Base-by-base conservation (phyloP, 1,140 invertebrate species). In the Diprion similis region DNA sequence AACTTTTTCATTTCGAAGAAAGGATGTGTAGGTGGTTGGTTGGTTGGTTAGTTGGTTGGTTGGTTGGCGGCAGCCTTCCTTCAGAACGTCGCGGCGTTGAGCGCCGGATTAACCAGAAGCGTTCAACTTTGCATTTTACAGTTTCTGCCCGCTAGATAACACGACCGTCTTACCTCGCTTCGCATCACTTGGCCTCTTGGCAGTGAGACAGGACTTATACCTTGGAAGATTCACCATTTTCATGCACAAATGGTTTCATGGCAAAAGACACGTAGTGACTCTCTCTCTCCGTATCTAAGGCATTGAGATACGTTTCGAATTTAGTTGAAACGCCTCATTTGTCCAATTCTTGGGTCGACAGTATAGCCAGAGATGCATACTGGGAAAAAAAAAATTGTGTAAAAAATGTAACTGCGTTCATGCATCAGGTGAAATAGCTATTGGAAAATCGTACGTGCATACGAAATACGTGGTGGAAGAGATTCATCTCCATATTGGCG, bases 81-180 rank as follows among this genome's bases (percentile, higher is more conserved):
- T 59, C 51, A 8, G 2, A 59, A 59, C 51, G 51, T n/a, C n/a
- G 51, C 3, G 51, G 51, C n/a, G 51, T 0, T 13, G 51, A 59
- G 51, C n/a, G n/a, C 51, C 51, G 51, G 51, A 59, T 59, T 59
- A 59, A 59, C 51, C 51, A 17, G 51, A 17, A 59, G 51, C 51
- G n/a, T 59, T 59, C 51, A 59, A 59, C 51, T 59, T 59, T 59
- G 51, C 51, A 59, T 59, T 59, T 59, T 59, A 59, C 51, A 59
- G 51, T 59, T 59, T 59, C 51, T 59, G 51, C 11, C n/a, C n/a
- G 11, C 51, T 17, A 59, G 51, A 59, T 59, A 59, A 59, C 51
- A 59, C n/a, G 51, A 6, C 24, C 24, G 24, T 6, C 24, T 37
- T 37, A 37, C 24, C 24, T 37, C 24, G 24, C 24, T 37, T 37